These are phyloP conservation scores for Hipposideros larvatus DNA, from an alignment of 2,797 vertebrate genomes.

Conservation along the genomic window DNA sequence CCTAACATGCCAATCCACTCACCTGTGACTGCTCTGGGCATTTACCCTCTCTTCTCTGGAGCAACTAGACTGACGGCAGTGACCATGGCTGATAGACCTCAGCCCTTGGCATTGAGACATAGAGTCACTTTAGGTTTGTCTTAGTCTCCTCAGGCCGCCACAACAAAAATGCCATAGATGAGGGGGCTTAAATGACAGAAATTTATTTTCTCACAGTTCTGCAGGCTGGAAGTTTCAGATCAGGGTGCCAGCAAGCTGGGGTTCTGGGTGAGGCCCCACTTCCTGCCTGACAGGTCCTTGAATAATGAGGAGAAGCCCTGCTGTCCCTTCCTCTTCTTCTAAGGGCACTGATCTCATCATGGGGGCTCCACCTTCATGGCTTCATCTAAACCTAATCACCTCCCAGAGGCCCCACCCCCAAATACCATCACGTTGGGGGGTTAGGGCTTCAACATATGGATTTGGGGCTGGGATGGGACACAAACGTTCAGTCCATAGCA, in stretches of 20 bases:
- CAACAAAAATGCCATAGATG: not conserved
- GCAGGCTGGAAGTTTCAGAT: not conserved
- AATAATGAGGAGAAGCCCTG: no score
- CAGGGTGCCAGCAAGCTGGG: not conserved
- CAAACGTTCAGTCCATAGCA: not conserved
- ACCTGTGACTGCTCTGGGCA: not conserved
- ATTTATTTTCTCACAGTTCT: not conserved
- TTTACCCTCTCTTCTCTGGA: not conserved
- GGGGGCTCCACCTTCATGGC: not conserved
- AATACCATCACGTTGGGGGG: not conserved
- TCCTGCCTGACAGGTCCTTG: not conserved
- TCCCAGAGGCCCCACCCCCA: not conserved
- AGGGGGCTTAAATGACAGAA: not conserved
- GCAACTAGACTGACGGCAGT: not conserved
- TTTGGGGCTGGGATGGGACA: accelerated
- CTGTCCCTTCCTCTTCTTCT: not conserved
- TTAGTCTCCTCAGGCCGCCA: not conserved
- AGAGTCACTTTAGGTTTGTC: not conserved
- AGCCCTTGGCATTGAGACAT: not conserved
- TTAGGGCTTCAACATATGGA: not conserved
- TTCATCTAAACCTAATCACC: not conserved
- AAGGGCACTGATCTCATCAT: not conserved
- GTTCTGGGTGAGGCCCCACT: not conserved
- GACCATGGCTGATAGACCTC: not conserved
- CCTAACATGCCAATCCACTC: not conserved